A percentile compares a stretch with the other conserved stretches of the same genome.
These are phyloP conservation scores for Hyperopisus bebe DNA, from an alignment of 2,113 vertebrate genomes.

Conservation along the genomic window DNA sequence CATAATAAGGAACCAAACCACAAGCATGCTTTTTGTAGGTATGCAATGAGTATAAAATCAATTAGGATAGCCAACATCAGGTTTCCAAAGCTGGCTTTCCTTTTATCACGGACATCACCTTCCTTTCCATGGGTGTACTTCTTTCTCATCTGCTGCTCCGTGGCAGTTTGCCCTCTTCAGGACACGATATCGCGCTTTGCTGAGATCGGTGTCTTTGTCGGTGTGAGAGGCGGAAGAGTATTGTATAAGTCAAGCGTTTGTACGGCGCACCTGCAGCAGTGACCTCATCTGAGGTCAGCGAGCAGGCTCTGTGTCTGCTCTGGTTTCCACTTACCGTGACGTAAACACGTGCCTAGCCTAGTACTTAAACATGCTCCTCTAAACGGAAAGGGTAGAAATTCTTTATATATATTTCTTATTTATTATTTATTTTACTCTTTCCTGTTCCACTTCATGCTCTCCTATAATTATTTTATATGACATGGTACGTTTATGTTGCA, in stretches of 20 bases:
- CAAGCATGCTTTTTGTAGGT: not conserved
- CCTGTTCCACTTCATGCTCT: not conserved
- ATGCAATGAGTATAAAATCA: not conserved
- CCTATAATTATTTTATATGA: not conserved
- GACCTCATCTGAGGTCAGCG: not conserved
- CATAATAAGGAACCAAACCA: not conserved
- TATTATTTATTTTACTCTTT: not conserved
- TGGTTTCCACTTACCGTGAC: not conserved
- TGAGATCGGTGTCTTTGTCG: not conserved
- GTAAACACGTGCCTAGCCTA: not conserved
- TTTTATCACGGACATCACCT: not conserved
- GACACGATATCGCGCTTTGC: not conserved
- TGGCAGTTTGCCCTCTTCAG: not conserved
- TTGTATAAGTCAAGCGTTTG: not conserved
- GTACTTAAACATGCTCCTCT: not conserved
- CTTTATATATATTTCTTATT: not conserved
- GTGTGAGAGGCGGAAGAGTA: not conserved
- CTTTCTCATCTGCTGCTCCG: not conserved
- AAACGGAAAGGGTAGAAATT: not conserved
- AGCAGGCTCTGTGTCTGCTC: not conserved
- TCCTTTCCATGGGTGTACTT: not conserved
- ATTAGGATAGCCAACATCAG: not conserved
- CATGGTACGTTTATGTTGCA: not conserved
- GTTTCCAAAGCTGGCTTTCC: not conserved
- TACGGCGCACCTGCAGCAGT: slow-evolving; percentile 18